phyloP scores from a whole-genome alignment of 2,888 invertebrate genomes.

The Trichogramma evanescens region DNA sequence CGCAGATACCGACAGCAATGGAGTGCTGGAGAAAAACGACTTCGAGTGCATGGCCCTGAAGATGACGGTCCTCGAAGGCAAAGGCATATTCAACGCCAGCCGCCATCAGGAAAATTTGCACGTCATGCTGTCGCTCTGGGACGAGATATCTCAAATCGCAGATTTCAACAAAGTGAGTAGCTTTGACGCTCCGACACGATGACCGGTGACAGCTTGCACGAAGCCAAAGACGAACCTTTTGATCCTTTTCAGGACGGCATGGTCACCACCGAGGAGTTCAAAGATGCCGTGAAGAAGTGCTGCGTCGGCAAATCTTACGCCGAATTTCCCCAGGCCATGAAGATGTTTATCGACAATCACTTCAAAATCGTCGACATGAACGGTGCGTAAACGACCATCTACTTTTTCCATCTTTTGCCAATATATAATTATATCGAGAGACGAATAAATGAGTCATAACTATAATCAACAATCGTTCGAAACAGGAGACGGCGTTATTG shows the following conservation, averaged over 20 bases:
- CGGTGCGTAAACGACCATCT: constrained; percentile 39
- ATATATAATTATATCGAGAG: too few relatives aligned
- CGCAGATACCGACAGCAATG: constrained; percentile 78
- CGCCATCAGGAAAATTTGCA: constrained; percentile 73
- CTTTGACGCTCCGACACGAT: too few relatives aligned
- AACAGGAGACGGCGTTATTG: constrained; percentile 66
- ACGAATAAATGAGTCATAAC: not conserved
- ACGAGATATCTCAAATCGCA: constrained; percentile 76
- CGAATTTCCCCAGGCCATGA: constrained; percentile 80
- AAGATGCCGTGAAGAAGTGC: constrained; percentile 71
- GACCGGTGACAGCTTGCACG: too few relatives aligned
- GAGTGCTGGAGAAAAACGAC: constrained; percentile 73
- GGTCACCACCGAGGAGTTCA: constrained; percentile 75
- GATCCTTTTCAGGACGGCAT: constrained; percentile 64
- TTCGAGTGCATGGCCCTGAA: constrained; percentile 76
- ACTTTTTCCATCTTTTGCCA: not conserved
- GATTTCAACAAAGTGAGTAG: constrained; percentile 73
- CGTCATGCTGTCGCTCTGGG: constrained; percentile 77
- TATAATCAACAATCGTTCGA: not conserved
- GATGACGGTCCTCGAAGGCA: constrained; percentile 75
- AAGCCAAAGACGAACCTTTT: not conserved
- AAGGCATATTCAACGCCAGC: constrained; percentile 68
- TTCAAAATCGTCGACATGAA: constrained; percentile 76
- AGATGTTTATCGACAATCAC: constrained; percentile 77
- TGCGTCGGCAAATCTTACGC: constrained; percentile 71